These are phyloP conservation scores for Epizoanthus illoricatus DNA, from an alignment of 92 coral and sea anemone species.

Conservation along the genomic window DNA sequence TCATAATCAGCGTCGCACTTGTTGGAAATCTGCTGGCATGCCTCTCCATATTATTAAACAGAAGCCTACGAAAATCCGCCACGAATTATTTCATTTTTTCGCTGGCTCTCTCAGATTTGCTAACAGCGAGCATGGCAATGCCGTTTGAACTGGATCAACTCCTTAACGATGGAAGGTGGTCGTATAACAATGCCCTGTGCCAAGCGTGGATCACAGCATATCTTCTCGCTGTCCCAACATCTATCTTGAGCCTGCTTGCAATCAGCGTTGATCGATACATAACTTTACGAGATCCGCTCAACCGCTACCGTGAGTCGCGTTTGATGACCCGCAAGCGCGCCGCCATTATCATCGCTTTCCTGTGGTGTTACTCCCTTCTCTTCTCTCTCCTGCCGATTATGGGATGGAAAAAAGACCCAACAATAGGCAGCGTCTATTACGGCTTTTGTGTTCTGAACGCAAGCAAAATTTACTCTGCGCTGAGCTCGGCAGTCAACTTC, in stretches of 20 bases:
- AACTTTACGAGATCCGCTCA: slow-evolving; percentile 62
- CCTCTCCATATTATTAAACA: slow-evolving; percentile 57
- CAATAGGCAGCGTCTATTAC: neutral
- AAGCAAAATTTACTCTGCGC: slow-evolving; percentile 50
- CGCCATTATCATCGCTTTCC: slow-evolving; percentile 26
- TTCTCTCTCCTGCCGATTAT: slow-evolving; percentile 69
- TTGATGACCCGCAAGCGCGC: slow-evolving; percentile 66
- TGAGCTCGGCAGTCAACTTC: slow-evolving; percentile 73
- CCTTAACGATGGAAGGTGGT: slow-evolving; percentile 53
- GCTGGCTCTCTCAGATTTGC: slow-evolving; percentile 74
- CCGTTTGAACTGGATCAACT: slow-evolving; percentile 69
- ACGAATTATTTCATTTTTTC: slow-evolving; percentile 70
- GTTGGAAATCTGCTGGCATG: slow-evolving; percentile 66
- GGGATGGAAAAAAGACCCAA: slow-evolving; percentile 62
- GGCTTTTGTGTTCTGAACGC: slow-evolving; percentile 59
- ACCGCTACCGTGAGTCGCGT: slow-evolving; percentile 57
- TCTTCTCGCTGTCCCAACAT: slow-evolving; percentile 73
- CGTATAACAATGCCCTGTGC: slow-evolving; percentile 53
- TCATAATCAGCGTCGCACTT: slow-evolving; percentile 59
- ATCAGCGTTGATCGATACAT: slow-evolving; percentile 66
- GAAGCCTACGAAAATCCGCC: slow-evolving; percentile 55
- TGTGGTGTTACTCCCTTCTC: slow-evolving; percentile 74
- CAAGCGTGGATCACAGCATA: slow-evolving; percentile 66
- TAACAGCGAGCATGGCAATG: slow-evolving; percentile 67
- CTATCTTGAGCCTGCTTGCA: slow-evolving; percentile 60